Conservation (phyloP, 1,140 invertebrate genomes). For the Drosophila paulistorum region DNA sequence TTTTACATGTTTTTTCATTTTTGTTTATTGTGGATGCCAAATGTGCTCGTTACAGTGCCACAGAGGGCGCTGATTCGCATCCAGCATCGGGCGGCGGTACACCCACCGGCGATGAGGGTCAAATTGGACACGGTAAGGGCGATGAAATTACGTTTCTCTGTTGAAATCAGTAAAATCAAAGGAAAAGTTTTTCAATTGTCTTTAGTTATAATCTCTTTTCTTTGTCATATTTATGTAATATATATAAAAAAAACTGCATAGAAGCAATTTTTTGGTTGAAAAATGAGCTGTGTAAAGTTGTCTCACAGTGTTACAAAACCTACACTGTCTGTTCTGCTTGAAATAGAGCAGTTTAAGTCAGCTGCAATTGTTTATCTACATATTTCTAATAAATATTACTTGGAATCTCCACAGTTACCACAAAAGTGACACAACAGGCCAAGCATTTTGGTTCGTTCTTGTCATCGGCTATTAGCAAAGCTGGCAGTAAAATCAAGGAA, state of each 20-base stretch:
- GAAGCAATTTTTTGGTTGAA: no score
- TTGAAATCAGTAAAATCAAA: conserved; percentile 66
- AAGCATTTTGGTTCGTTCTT: conserved; percentile 96
- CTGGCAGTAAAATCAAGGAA: conserved; percentile 96
- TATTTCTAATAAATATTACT: not conserved
- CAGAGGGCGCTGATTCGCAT: conserved; percentile 92
- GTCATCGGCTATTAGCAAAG: conserved; percentile 95
- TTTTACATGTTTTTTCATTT: conserved; percentile 1
- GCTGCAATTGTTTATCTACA: not conserved
- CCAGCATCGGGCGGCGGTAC: conserved; percentile 89
- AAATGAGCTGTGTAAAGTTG: no score
- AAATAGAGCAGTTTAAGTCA: conserved; percentile 24
- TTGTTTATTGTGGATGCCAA: conserved; percentile 16
- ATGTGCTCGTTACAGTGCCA: conserved; percentile 86
- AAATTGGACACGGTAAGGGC: conserved; percentile 90
- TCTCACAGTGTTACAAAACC: no score
- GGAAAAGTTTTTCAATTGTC: conserved; percentile 32
- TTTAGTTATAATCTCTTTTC: no score
- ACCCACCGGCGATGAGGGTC: conserved; percentile 90
- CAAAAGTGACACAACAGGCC: conserved; percentile 95
- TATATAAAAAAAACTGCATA: no score
- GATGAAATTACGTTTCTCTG: conserved; percentile 79
- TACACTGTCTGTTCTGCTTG: conserved; percentile 28
- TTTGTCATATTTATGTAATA: no score
- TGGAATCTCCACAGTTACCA: conserved; percentile 87